phyloP scores from a whole-genome alignment of 2,797 vertebrate species.

The Chelonia mydas region DNA sequence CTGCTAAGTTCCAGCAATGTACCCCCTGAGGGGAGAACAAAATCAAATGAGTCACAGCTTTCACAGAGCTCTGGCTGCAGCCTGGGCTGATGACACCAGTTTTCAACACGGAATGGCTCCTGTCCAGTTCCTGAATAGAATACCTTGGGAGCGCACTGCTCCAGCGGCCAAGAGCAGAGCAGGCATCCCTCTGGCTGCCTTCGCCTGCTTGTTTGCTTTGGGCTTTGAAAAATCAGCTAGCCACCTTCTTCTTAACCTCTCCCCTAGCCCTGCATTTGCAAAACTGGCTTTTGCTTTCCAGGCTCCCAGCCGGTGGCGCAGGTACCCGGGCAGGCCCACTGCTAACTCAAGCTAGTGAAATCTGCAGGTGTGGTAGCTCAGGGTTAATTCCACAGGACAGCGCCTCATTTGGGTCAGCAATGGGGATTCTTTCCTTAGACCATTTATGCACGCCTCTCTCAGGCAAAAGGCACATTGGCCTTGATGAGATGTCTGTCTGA shows the following conservation, averaged over 20 bases:
- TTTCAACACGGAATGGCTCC: not conserved
- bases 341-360: not conserved
- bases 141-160: not conserved
- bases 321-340: not conserved
- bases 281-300: not conserved
- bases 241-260: not conserved
- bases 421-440: not conserved
- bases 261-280: not conserved
- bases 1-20: slow-evolving; percentile 18
- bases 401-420: not conserved
- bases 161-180: not conserved
- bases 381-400: not conserved
- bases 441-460: not conserved
- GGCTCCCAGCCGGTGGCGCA: not conserved
- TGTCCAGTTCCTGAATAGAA: not conserved
- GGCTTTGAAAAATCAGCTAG: not conserved
- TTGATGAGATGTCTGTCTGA: not conserved
- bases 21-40: slow-evolving; percentile 22
- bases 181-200: not conserved
- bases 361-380: not conserved
- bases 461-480: not conserved
- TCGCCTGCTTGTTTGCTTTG: not conserved
- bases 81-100: not conserved
- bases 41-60: slow-evolving; percentile 50
- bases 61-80: not conserved